Evolutionary conservation across 2,888 invertebrate species (phyloP), one percentile per base, ranked within the genome.

Genomic region (Melinopterus prodromus): DNA sequence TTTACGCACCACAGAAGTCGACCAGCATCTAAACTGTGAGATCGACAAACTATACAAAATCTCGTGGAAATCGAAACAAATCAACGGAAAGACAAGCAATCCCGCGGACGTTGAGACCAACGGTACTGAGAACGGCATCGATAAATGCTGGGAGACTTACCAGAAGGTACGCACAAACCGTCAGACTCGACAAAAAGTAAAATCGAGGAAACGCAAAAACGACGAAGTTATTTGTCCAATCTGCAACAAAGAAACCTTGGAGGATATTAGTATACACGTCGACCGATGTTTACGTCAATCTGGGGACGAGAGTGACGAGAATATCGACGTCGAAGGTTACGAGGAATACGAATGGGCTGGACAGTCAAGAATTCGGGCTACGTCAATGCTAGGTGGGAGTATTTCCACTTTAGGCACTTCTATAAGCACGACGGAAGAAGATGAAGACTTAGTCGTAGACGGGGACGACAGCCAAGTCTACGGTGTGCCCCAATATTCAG

Each of bases 271-370:
- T 89, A 89, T 94, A 87, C 93, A 97, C 90, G 92, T 94, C 82
- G 92, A 94, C 90, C 87, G 94, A 79, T 95, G 95, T 86, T 89
- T 96, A 78, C 87, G 89, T 84, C 89, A 90, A 90, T 89, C 90
- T 87, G 89, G 86, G 78, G 86, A 85, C 80, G 95, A 95, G 82
- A 79, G 78, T 37, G 95, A 95, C 82, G 95, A 95, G 86, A 94
- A 94, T 80, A 96, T 96, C 80, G 97, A 96, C 89, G 95, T 95
- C 0, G 95, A 95, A 90, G 94, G 94, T 35, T 94, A 91, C 87
- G 95, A 97, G 84, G 97, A 97, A 87, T 98, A 98, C 89, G 95
- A 96, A 87, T 98, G 98, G 98, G 96, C 97, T 37, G 97, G 97
- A 0, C 95, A 97, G 88, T 95, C 95, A 86, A 90, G 98, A 80